These are phyloP conservation scores for Papilio helenus DNA, from an alignment of 1,140 invertebrate species.

Conservation along the genomic window DNA sequence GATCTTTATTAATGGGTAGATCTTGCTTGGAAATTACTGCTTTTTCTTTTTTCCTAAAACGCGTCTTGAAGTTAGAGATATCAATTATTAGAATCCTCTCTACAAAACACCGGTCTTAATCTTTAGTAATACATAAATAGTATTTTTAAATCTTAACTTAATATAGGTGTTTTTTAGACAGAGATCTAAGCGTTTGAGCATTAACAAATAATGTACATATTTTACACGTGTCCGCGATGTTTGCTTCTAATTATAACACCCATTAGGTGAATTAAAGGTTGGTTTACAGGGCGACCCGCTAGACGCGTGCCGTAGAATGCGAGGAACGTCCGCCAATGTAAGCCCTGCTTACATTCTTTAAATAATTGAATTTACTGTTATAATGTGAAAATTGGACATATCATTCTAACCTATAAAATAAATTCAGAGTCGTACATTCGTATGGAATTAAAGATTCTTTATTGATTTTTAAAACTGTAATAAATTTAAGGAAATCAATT, in stretches of 20 bases:
- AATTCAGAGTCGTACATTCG: too few species aligned
- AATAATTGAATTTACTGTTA: background rate
- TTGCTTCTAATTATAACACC: constrained; percentile 12
- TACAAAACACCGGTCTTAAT: too few species aligned
- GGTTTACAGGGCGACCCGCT: background rate
- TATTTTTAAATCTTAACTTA: too few species aligned
- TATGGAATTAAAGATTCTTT: too few species aligned
- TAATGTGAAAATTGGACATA: background rate
- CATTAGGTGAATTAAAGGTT: constrained; percentile 13
- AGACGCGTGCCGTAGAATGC: background rate
- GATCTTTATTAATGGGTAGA: too few species aligned
- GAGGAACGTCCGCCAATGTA: constrained; percentile 3
- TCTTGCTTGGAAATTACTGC: too few species aligned
- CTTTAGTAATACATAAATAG: too few species aligned
- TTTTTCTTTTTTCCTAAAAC: too few species aligned
- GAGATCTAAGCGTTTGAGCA: background rate
- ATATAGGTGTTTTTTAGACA: background rate
- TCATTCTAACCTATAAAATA: background rate
- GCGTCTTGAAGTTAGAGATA: too few species aligned
- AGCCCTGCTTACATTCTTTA: background rate
- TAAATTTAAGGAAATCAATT: too few species aligned
- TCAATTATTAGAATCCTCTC: too few species aligned
- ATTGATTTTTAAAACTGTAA: too few species aligned
- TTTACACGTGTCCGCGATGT: constrained; percentile 20
- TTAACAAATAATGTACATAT: constrained; percentile 5